These are phyloP conservation scores for Patella vulgata DNA, from an alignment of 1,140 invertebrate species.

Conservation along the genomic window DNA sequence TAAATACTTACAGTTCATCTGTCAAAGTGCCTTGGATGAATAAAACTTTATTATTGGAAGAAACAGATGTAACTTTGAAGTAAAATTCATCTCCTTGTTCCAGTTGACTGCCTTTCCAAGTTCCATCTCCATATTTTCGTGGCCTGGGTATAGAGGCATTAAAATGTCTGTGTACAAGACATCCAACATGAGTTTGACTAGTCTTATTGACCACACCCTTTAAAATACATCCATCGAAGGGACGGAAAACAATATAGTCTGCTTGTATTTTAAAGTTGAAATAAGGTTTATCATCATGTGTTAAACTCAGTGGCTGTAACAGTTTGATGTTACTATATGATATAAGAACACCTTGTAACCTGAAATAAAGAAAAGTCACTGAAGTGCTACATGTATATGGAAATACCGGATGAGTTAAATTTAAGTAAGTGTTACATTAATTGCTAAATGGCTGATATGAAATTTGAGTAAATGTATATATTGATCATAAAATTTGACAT, in stretches of 20 bases:
- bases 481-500: too few relatives aligned
- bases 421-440: too few relatives aligned
- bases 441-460: too few relatives aligned
- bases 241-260: conserved; percentile 52
- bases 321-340: conserved; percentile 45
- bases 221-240: conserved; percentile 33
- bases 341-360: conserved; percentile 42
- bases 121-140: neutral
- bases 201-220: conserved; percentile 48
- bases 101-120: conserved; percentile 5
- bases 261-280: conserved; percentile 48
- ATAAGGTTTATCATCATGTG: conserved; percentile 46
- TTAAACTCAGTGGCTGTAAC: conserved; percentile 25
- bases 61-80: conserved; percentile 33
- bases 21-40: too few relatives aligned
- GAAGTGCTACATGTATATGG: too few relatives aligned
- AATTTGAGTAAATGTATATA: too few relatives aligned
- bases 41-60: too few relatives aligned
- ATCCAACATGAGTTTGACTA: conserved; percentile 46
- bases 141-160: conserved; percentile 45
- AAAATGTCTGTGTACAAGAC: conserved; percentile 48
- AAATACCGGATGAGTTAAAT: too few relatives aligned
- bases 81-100: conserved; percentile 29
- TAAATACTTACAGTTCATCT: too few relatives aligned
- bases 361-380: conserved; percentile 25